phyloP scores from a whole-genome alignment of 2,797 vertebrate species.

The Hoplostethus mediterraneus region DNA sequence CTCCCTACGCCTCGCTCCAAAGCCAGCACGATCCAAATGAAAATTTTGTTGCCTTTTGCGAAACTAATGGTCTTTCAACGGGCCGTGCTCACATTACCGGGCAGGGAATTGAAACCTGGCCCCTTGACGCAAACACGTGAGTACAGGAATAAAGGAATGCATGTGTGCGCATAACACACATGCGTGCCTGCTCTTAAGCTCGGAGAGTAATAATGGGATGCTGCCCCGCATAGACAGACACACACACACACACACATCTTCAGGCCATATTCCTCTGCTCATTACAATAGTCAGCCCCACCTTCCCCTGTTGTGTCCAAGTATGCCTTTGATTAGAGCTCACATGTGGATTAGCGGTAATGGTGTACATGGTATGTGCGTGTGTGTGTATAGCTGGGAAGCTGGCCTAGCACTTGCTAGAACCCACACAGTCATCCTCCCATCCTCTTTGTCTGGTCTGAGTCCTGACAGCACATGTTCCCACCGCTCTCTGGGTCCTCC shows the following conservation, averaged over 20 bases:
- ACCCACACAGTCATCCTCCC: slow-evolving; percentile 45
- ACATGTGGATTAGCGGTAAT: slow-evolving; percentile 36
- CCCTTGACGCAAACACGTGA: slow-evolving; percentile 42
- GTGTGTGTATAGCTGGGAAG: slow-evolving; percentile 33
- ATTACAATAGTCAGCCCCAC: slow-evolving; percentile 53
- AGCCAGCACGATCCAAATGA: not conserved
- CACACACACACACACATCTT: slow-evolving; percentile 34
- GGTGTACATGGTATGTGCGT: slow-evolving; percentile 18
- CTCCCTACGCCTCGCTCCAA: slow-evolving; percentile 3
- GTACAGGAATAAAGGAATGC: slow-evolving; percentile 37
- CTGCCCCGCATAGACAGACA: not conserved
- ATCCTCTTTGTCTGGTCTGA: slow-evolving; percentile 32
- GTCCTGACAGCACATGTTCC: slow-evolving; percentile 63
- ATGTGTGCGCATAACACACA: slow-evolving; percentile 22
- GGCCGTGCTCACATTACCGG: slow-evolving; percentile 33
- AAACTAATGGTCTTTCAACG: slow-evolving; percentile 42
- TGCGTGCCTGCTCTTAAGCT: slow-evolving; percentile 5
- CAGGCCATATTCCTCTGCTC: slow-evolving; percentile 55
- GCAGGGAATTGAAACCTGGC: slow-evolving; percentile 35
- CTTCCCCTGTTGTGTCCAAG: slow-evolving; percentile 52
- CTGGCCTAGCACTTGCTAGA: slow-evolving; percentile 39
- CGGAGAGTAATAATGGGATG: slow-evolving; percentile 19
- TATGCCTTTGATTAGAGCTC: slow-evolving; percentile 67
- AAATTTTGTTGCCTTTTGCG: slow-evolving; percentile 21
- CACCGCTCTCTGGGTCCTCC: slow-evolving; percentile 20